Evolutionary conservation across 2,797 vertebrate genomes (phyloP).

Genomic region (Mergus octosetaceus): DNA sequence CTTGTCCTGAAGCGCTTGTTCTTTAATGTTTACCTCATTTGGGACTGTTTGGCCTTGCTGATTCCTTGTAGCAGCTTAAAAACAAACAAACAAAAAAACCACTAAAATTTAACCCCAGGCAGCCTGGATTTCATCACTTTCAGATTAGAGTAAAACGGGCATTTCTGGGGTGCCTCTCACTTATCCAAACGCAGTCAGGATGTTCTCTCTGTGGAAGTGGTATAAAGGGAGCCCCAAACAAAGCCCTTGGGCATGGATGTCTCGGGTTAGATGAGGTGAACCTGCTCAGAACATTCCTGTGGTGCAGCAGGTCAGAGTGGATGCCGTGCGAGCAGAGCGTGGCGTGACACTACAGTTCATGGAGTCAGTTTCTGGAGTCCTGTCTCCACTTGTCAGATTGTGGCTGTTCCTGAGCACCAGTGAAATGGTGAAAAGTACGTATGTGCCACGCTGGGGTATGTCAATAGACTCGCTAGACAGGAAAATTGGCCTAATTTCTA

Average conservation of each 20-base stretch:
- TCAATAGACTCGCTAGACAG: conserved; percentile 29
- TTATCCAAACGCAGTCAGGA: no score
- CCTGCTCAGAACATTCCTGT: accelerated
- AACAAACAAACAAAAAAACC: neutral
- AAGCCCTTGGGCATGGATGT: neutral
- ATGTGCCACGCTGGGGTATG: neutral
- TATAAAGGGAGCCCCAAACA: neutral
- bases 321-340: neutral
- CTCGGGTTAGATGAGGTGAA: neutral
- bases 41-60: neutral
- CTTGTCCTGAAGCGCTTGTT: neutral
- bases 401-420: neutral
- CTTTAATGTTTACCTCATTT: accelerated
- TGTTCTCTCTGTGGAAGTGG: neutral
- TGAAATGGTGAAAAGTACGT: accelerated
- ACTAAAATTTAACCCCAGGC: neutral
- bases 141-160: neutral
- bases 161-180: neutral
- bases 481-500: conserved; percentile 41
- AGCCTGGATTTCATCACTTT: neutral
- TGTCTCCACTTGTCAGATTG: neutral
- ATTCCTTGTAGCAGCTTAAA: neutral
- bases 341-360: accelerated
- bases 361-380: neutral
- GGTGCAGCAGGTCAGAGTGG: neutral